Conservation (phyloP, 2,797 vertebrate species). For the Acanthurus lineatus region DNA sequence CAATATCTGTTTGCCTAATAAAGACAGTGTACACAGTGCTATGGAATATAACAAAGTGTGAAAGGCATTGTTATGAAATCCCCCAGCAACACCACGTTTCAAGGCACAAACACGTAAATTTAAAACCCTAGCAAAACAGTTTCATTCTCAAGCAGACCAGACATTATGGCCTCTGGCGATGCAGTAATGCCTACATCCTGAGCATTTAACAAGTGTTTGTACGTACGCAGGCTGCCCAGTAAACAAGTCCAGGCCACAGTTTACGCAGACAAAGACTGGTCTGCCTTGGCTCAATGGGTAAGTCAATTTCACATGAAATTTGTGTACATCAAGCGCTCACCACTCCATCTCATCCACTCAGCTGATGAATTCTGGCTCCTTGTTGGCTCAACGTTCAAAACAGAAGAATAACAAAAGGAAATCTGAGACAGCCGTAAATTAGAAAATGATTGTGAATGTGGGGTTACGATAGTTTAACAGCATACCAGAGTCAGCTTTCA, state of each 20-base stretch:
- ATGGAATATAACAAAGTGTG: not conserved
- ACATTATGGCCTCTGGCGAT: constrained; percentile 28
- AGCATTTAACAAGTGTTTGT: constrained; percentile 63
- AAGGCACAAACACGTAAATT: constrained; percentile 31
- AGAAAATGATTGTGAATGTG: constrained; percentile 24
- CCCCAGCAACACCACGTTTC: constrained; percentile 32
- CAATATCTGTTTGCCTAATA: not conserved
- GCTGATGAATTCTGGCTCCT: constrained; percentile 9
- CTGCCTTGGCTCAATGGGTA: constrained; percentile 18
- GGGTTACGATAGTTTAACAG: not conserved
- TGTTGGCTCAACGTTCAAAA: constrained; percentile 14
- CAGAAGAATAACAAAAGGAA: not conserved
- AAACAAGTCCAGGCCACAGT: constrained; percentile 49
- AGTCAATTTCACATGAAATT: constrained; percentile 39
- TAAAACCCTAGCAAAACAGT: constrained; percentile 26
- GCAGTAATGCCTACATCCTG: constrained; percentile 36
- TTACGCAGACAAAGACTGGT: constrained; percentile 44
- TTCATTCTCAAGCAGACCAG: constrained; percentile 30
- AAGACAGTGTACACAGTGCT: not conserved
- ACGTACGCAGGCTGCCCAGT: constrained; percentile 38
- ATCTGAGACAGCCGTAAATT: not conserved
- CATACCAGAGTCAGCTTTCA: constrained; percentile 15
- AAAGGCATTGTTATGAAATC: constrained; percentile 27
- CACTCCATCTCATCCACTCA: constrained; percentile 9
- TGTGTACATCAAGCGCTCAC: constrained; percentile 29